Evolutionary conservation across 2,113 vertebrate species (phyloP), one percentile per base, ranked within the genome.

Genomic region (Phoxinus phoxinus): DNA sequence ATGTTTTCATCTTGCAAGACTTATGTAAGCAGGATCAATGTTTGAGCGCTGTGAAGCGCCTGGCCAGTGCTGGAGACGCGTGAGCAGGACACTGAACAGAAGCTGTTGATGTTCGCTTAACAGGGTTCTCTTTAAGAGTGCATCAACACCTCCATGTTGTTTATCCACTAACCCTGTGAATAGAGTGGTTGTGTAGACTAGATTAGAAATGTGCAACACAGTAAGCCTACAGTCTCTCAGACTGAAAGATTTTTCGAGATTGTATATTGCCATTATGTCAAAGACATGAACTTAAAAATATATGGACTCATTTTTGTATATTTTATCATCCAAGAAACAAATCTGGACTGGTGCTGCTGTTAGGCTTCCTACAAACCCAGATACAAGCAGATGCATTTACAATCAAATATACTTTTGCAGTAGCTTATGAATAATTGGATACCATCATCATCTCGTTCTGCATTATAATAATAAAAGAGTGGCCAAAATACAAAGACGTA

Each of bases 1-100:
- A 84, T 91, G 90, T 93, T 93, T 94, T 93, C 82, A 56, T 90
- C 89, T 87, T 85, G 82, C 75, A 88, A 79, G 84, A 85, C 91
- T 94, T 93, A 89, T 93, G 89, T 90, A 94, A 94, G 90, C 87
- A 91, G 81, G 85, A 91, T 27, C 89, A 94, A 94, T 93, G 94
- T 95, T 95, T 91, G 90, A 78, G 12, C 75, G 59, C 37, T 90
- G 88, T 89, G 90, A 93, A 94, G 92, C 85, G 91, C 84, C 88
- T 93, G 88, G 67, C 10, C 67, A 23, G 41, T 51, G 92, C 87
- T 92, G 86, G 89, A 89, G 86, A 81, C 76, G 87, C 86, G 46
- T 17, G 13, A 69, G 25, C 21, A 58, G 73, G 73, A n/a, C n/a
- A n/a, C n/a, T n/a, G n/a, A 53, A 13, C n/a, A 72, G 23, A 73